A percentile compares a stretch with the other conserved stretches of the same genome.
These are phyloP conservation scores for Sus cebifrons DNA, from an alignment of 2,797 vertebrate species.

Conservation along the genomic window DNA sequence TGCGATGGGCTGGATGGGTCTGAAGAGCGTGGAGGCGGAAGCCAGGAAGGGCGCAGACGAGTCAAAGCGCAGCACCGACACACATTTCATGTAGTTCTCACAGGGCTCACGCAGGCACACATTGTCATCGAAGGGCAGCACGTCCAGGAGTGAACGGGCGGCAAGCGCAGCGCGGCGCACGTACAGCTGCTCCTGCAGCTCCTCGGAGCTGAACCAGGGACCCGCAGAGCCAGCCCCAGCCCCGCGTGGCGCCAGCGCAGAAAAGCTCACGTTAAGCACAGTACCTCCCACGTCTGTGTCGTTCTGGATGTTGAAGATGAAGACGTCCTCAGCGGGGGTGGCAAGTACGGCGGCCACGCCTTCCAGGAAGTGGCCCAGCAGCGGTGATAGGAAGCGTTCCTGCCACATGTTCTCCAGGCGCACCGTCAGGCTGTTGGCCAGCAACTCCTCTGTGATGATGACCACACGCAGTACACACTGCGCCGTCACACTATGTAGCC, in stretches of 20 bases:
- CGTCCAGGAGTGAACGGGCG: constrained; percentile 96
- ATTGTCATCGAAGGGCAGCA: constrained; percentile 98
- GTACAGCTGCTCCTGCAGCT: constrained; percentile 98
- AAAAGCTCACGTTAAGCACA: constrained; percentile 98
- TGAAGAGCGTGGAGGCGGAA: constrained; percentile 96
- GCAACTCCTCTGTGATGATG: constrained; percentile 98
- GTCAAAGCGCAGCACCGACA: constrained; percentile 98
- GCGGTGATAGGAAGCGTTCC: constrained; percentile 97
- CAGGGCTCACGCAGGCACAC: constrained; percentile 98
- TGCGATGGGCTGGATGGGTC: constrained; percentile 98
- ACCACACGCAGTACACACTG: constrained; percentile 96
- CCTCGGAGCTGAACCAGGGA: constrained; percentile 97
- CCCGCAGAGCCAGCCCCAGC: constrained; percentile 83
- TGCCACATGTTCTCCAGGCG: constrained; percentile 99
- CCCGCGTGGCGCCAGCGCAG: constrained; percentile 93
- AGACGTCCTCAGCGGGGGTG: constrained; percentile 96
- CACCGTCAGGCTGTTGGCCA: constrained; percentile 98
- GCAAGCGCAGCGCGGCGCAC: constrained; percentile 96
- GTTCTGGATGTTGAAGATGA: constrained; percentile 98
- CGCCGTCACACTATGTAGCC: constrained; percentile 96
- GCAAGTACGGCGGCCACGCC: constrained; percentile 97
- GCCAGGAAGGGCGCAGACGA: constrained; percentile 98
- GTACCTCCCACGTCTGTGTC: constrained; percentile 95
- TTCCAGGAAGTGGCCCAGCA: constrained; percentile 96
- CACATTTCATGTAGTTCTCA: constrained; percentile 99